Evolutionary conservation across 2,888 invertebrate genomes (phyloP), one percentile per base, ranked within the genome.

Genomic region (Lochmaea capreae): DNA sequence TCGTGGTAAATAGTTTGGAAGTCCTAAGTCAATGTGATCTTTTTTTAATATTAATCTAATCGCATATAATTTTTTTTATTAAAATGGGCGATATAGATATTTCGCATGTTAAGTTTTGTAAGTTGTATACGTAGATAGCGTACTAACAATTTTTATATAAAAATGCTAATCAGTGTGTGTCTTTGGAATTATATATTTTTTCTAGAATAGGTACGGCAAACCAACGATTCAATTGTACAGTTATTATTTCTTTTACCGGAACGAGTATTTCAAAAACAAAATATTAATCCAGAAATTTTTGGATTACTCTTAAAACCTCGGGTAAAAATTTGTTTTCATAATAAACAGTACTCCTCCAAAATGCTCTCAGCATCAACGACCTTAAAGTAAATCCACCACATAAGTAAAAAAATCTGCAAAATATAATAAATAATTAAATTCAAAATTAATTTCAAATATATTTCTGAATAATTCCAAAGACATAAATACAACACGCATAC

Each of bases 71-170:
- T 58, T 57, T 67, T 67, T 76, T 67, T 42, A 68, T 74, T 72
- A 72, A 75, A 73, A 68, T 69, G 70, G 76, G 76, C 75, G 77
- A 77, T 73, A 78, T 72, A 69, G 69, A 76, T 75, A 76, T 52
- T 67, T 77, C 67, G 71, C 68, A 68, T 68, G 65, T 71, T 78
- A 76, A 75, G 77, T 80, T 79, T 81, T 78, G 83, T 83, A 83
- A 84, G 83, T 82, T 84, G 81, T 80, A 83, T 83, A 82, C 81
- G 80, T 83, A 81, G 80, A 77, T 77, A 78, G 78, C 73, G 67
- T 74, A 75, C 76, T 78, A 76, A 77, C 72, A 77, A 71, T 74
- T 70, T 72, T 58, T 58, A 75, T 78, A 75, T 75, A 76, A 76
- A 77, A 78, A 76, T 78, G 76, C 74, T 71, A 75, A 75, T 73